Evolutionary conservation across 2,113 vertebrate species (phyloP).

Genomic region (Strigops habroptila): DNA sequence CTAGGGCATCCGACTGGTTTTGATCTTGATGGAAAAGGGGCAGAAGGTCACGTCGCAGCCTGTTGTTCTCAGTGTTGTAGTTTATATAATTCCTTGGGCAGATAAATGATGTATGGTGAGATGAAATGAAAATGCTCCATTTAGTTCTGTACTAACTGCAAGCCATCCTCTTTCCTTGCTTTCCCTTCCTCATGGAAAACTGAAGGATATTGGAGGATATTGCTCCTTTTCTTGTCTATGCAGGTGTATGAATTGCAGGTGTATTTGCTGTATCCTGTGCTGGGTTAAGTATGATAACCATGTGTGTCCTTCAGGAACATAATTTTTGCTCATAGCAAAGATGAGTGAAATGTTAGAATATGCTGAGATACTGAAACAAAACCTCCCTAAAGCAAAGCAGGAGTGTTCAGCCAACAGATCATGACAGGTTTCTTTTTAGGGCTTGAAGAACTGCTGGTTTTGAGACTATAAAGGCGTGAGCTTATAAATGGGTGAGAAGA

Average conservation of each 20-base stretch:
- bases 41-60: background rate
- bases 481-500: background rate
- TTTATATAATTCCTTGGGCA: background rate
- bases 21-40: constrained; percentile 3
- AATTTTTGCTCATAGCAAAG: background rate
- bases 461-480: background rate
- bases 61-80: background rate
- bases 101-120: background rate
- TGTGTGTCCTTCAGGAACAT: fast-evolving
- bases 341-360: background rate
- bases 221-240: background rate
- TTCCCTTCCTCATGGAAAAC: background rate
- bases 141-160: background rate
- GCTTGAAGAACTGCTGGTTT: background rate
- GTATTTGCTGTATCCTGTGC: background rate
- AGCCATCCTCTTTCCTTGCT: background rate
- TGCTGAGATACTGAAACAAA: background rate
- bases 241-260: background rate
- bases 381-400: background rate
- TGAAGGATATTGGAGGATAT: background rate
- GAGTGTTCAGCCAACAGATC: background rate
- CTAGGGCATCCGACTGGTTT: constrained; percentile 34
- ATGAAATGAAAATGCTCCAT: background rate
- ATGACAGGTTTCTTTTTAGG: background rate
- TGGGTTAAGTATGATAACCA: fast-evolving